A percentile compares a stretch with the other conserved stretches of the same genome.
Evolutionary conservation across 2,113 vertebrate genomes (phyloP).

Genomic region (Sterrhoptilus dennistouni): DNA sequence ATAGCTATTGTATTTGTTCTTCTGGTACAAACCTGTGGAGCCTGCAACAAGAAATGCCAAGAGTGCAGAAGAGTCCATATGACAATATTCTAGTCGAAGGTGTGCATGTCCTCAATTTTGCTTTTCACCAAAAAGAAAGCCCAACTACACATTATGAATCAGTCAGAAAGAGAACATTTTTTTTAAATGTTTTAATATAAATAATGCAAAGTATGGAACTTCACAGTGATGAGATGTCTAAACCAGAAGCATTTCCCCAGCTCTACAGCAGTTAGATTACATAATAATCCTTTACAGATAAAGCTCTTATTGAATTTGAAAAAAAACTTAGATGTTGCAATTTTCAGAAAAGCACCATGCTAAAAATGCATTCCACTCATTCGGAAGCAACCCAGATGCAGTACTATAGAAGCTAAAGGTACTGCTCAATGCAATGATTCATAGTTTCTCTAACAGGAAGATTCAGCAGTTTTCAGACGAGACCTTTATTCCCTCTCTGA

Average conservation of each 20-base stretch:
- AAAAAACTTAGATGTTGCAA: neutral
- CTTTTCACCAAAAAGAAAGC: neutral
- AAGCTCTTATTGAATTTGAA: neutral
- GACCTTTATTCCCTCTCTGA: constrained; percentile 94
- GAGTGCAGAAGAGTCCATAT: neutral
- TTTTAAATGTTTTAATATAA: neutral
- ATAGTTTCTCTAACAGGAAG: constrained; percentile 89
- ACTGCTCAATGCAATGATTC: constrained; percentile 85
- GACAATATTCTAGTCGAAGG: neutral
- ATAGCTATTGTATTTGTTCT: neutral
- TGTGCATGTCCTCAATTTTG: neutral
- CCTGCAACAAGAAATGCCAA: neutral
- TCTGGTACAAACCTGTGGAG: neutral
- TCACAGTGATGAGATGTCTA: neutral
- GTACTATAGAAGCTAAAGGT: constrained; percentile 58
- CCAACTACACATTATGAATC: neutral
- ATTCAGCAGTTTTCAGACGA: constrained; percentile 95
- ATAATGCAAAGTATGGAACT: neutral
- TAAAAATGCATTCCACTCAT: constrained; percentile 51
- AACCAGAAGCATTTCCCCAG: neutral
- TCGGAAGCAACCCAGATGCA: constrained; percentile 54
- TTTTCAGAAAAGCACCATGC: constrained; percentile 38
- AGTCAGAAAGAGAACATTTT: neutral
- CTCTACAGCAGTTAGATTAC: neutral
- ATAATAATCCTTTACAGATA: neutral